These are phyloP conservation scores for Bombus turneri DNA, from an alignment of 1,140 invertebrate species.

Conservation along the genomic window DNA sequence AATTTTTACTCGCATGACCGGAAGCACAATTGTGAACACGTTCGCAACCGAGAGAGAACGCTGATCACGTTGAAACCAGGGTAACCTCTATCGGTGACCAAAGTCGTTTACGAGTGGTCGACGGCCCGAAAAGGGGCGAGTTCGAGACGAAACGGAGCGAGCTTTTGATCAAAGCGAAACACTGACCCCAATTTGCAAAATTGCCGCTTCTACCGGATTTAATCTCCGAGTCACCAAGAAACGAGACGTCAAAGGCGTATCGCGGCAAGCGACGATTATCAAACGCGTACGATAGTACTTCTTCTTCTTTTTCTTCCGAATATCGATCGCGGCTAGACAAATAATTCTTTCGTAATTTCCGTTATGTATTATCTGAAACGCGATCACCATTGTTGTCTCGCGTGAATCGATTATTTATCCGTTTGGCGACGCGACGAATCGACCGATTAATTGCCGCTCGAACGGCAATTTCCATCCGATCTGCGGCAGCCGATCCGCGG, in stretches of 20 bases:
- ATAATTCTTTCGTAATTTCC: background rate
- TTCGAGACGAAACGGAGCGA: background rate
- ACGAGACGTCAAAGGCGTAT: conserved; percentile 18
- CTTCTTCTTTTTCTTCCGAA: background rate
- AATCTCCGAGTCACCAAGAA: conserved; percentile 22
- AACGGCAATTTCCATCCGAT: conserved; percentile 41
- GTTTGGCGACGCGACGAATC: conserved; percentile 29
- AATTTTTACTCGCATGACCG: conserved; percentile 13
- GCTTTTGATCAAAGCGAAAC: conserved; percentile 28
- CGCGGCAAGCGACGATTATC: too few species aligned
- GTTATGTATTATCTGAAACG: background rate
- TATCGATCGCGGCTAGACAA: background rate
- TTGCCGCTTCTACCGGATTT: conserved; percentile 6
- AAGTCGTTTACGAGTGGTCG: conserved; percentile 6
- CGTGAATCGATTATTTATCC: conserved; percentile 10
- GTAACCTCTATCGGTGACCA: background rate
- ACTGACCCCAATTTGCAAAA: conserved; percentile 33
- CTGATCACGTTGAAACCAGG: background rate
- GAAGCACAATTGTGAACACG: background rate
- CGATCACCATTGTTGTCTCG: conserved; percentile 7
- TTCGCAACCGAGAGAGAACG: background rate
- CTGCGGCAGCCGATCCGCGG: conserved; percentile 1
- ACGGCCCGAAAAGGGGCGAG: background rate
- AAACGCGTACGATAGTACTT: too few species aligned
- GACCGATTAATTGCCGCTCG: conserved; percentile 17